phyloP scores from a whole-genome alignment of 1,140 invertebrate species.

The Drosophila arawakana region DNA sequence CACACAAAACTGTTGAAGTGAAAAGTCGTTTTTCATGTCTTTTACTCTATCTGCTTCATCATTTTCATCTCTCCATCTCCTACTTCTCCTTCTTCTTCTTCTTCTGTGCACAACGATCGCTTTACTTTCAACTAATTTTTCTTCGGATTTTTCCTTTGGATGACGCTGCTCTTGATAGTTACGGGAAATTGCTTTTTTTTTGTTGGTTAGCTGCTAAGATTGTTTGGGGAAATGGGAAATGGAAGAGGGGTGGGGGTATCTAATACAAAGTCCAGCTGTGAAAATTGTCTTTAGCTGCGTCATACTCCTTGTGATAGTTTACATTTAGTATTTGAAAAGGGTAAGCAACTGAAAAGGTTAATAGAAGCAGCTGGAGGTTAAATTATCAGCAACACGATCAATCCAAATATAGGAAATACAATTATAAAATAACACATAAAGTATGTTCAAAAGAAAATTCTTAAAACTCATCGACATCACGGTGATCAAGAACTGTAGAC shows the following conservation, averaged over 20 bases:
- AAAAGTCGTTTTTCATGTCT: slow-evolving; percentile 76
- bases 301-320: slow-evolving; percentile 20
- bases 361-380: slow-evolving; percentile 9
- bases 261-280: slow-evolving; percentile 34
- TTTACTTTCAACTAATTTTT: slow-evolving; percentile 77
- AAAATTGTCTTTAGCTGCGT: slow-evolving; percentile 44
- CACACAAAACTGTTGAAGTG: slow-evolving; percentile 82
- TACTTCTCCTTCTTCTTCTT: slow-evolving; percentile 15
- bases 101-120: slow-evolving; percentile 53
- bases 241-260: not conserved
- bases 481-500: not conserved
- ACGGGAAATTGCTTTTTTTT: slow-evolving; percentile 66
- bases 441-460: slow-evolving; percentile 6
- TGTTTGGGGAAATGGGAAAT: slow-evolving; percentile 15
- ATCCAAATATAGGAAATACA: slow-evolving; percentile 9
- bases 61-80: not conserved
- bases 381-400: slow-evolving; percentile 46
- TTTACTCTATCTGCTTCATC: slow-evolving; percentile 3
- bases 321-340: slow-evolving; percentile 20
- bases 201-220: slow-evolving; percentile 48
- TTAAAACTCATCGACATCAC: slow-evolving; percentile 5
- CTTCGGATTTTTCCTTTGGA: slow-evolving; percentile 52
- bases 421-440: slow-evolving; percentile 4
- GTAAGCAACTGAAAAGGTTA: slow-evolving; percentile 23
- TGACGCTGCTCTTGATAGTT: slow-evolving; percentile 55